phyloP scores from a whole-genome alignment of 2,113 vertebrate species.

The Bettongia penicillata region DNA sequence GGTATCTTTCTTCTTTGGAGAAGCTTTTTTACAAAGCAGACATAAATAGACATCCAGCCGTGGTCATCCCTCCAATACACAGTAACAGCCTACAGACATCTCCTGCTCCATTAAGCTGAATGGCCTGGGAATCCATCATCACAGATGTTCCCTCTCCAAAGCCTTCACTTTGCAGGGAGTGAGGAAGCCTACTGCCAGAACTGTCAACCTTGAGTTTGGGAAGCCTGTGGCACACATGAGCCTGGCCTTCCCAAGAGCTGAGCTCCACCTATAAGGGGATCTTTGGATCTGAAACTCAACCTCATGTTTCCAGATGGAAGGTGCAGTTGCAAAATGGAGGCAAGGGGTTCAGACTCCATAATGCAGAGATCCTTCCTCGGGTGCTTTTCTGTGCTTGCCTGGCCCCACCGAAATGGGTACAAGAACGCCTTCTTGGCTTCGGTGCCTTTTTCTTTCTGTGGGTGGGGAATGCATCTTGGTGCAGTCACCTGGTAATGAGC shows the following conservation, averaged over 20 bases:
- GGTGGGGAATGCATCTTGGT: too few relatives aligned
- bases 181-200: conserved; percentile 93
- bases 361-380: conserved; percentile 87
- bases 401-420: conserved; percentile 91
- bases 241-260: conserved; percentile 98
- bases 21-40: conserved; percentile 91
- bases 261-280: conserved; percentile 97
- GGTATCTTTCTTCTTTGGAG: conserved; percentile 93
- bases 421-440: conserved; percentile 93
- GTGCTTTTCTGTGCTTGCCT: conserved; percentile 83
- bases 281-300: conserved; percentile 99
- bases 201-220: conserved; percentile 90
- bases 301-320: conserved; percentile 97
- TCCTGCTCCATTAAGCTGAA: conserved; percentile 92
- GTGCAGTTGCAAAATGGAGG: conserved; percentile 98
- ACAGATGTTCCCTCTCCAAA: conserved; percentile 95
- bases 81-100: conserved; percentile 96
- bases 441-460: too few relatives aligned
- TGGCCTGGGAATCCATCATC: conserved; percentile 89
- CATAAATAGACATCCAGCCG: conserved; percentile 92
- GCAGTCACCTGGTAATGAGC: conserved; percentile 15
- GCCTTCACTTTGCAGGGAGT: conserved; percentile 92
- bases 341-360: conserved; percentile 97
- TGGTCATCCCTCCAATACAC: conserved; percentile 91
- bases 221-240: conserved; percentile 92